These are phyloP conservation scores for Uloborus plumipes DNA, from an alignment of 2,888 invertebrate species.

Conservation along the genomic window DNA sequence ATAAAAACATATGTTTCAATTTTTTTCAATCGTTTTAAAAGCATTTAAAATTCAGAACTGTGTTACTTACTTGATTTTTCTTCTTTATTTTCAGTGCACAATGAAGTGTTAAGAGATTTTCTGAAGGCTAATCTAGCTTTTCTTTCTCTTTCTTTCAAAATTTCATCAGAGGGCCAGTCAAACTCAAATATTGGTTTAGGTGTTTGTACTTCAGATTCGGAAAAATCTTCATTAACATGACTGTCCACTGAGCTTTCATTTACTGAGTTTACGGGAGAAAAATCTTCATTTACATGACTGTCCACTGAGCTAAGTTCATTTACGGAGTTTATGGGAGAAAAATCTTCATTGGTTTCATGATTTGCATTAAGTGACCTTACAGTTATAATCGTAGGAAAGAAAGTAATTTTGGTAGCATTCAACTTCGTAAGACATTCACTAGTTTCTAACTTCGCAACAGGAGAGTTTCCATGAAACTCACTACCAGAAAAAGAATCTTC, in stretches of 20 bases:
- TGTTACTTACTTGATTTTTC: background rate
- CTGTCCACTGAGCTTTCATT: no score
- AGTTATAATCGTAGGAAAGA: background rate
- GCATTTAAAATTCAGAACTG: background rate
- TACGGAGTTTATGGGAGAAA: no score
- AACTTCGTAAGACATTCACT: background rate
- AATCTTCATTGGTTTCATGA: no score
- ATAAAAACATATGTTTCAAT: background rate
- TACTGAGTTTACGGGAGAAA: no score
- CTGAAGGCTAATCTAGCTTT: constrained; percentile 6
- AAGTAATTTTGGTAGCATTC: background rate
- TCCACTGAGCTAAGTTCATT: background rate
- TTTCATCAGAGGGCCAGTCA: constrained; percentile 43
- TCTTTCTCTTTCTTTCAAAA: constrained; percentile 18
- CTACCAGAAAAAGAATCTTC: no score
- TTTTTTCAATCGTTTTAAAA: no score
- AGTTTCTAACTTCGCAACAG: background rate
- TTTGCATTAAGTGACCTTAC: background rate
- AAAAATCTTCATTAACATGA: no score
- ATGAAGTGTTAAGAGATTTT: background rate
- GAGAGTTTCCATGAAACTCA: background rate
- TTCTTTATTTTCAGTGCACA: background rate
- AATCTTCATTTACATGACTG: background rate
- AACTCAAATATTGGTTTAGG: constrained; percentile 23
- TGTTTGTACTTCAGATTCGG: background rate